Percentiles rank a stretch among this genome's conserved stretches.
Conservation (phyloP, 2,113 vertebrate species). For the Halichoerus grypus region DNA sequence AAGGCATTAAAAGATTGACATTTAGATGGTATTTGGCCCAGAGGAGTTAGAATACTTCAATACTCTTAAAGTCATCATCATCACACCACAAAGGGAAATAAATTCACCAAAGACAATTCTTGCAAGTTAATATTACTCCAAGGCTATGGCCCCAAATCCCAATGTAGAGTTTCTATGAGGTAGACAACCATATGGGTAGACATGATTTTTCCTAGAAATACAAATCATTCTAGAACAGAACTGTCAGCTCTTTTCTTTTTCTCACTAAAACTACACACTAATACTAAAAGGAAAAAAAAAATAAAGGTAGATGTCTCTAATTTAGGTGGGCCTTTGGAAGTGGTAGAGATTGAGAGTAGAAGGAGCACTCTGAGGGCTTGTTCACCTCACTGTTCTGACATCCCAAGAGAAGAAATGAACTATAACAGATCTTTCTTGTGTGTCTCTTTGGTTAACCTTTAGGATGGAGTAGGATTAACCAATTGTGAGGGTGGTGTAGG, state of each 20-base stretch:
- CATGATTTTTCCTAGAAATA: not conserved
- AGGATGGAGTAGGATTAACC: not conserved
- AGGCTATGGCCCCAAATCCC: not conserved
- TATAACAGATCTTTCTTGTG: not conserved
- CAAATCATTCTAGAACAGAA: not conserved
- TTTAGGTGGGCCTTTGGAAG: not conserved
- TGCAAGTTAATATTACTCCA: not conserved
- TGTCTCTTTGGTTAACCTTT: not conserved
- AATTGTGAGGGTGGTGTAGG: not conserved
- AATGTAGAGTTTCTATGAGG: not conserved
- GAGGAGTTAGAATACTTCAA: not conserved
- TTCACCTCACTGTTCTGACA: not conserved
- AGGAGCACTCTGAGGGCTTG: not conserved
- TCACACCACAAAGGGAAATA: not conserved
- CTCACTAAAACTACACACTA: not conserved
- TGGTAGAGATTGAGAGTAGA: not conserved
- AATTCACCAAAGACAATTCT: not conserved
- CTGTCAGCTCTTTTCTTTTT: not conserved
- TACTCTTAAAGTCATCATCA: not conserved
- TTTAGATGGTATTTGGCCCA: not conserved
- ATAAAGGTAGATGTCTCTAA: not conserved
- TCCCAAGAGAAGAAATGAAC: not conserved
- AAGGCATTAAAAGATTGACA: constrained; percentile 24
- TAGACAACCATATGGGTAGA: not conserved
- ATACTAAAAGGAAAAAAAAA: not conserved